These are phyloP conservation scores for Pseudopodoces humilis DNA, from an alignment of 2,113 vertebrate species.

Conservation along the genomic window DNA sequence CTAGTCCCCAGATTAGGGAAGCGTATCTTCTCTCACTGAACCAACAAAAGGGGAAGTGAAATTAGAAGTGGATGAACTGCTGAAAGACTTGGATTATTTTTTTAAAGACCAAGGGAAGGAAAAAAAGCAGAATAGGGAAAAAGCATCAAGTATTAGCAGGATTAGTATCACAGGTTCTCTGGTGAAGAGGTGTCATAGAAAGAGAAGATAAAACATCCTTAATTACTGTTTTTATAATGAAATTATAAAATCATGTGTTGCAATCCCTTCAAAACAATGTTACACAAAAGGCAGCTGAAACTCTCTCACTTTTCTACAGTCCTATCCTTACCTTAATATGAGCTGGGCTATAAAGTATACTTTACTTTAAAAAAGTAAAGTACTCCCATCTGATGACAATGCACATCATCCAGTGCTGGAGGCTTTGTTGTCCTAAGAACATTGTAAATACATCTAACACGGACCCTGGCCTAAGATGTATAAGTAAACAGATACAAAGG, in stretches of 20 bases:
- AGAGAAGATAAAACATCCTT: not conserved
- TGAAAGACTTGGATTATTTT: not conserved
- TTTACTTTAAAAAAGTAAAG: not conserved
- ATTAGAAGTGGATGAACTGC: not conserved
- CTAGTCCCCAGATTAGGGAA: conserved; percentile 17
- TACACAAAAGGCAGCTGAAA: not conserved
- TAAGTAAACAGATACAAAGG: not conserved
- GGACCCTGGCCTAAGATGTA: not conserved
- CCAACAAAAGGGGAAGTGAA: conserved; percentile 27
- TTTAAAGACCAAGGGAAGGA: not conserved
- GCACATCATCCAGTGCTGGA: not conserved
- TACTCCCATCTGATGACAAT: not conserved
- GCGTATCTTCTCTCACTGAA: not conserved
- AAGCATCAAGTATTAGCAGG: not conserved
- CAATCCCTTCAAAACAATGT: not conserved
- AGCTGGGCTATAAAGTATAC: not conserved
- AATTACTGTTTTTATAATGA: not conserved
- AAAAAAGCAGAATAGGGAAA: not conserved
- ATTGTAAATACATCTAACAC: not conserved
- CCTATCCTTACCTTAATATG: not conserved
- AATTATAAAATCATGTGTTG: not conserved
- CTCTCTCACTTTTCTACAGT: not conserved
- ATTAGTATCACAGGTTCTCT: not conserved
- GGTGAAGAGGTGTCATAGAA: not conserved
- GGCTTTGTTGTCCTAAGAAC: not conserved